Conservation (phyloP, 2,113 vertebrate species). For the Cinclus mexicanus region DNA sequence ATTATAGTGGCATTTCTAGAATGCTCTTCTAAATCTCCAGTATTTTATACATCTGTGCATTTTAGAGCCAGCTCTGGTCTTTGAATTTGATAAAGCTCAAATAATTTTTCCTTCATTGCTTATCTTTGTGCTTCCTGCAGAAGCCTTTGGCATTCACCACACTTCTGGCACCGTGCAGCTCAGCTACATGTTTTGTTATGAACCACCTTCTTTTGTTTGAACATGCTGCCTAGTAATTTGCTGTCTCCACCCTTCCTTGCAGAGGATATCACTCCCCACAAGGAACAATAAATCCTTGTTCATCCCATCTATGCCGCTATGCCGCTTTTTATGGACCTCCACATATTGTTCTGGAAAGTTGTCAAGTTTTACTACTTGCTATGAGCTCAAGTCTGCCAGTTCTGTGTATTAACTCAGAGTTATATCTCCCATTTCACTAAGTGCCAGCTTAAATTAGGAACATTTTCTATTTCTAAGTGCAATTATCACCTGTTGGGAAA, state of each 20-base stretch:
- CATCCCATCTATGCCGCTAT: neutral
- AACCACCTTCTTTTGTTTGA: neutral
- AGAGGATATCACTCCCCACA: neutral
- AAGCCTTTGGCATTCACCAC: neutral
- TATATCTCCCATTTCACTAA: accelerated
- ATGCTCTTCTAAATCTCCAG: neutral
- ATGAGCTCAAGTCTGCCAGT: neutral
- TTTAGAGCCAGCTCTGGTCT: neutral
- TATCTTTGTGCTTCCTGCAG: neutral
- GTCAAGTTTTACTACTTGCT: neutral
- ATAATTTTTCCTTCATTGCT: neutral
- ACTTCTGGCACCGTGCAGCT: neutral
- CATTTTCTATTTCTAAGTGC: neutral
- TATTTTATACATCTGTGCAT: neutral
- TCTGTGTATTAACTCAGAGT: neutral
- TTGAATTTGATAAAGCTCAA: neutral
- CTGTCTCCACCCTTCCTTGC: neutral
- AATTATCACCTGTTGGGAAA: neutral
- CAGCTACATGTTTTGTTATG: neutral
- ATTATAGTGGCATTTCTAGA: neutral
- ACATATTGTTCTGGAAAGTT: neutral
- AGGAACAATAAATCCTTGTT: neutral
- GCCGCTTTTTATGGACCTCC: neutral
- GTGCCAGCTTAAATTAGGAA: neutral
- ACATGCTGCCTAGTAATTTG: neutral